Conservation (phyloP, 2,888 invertebrate genomes). For the Crioceris asparagi region DNA sequence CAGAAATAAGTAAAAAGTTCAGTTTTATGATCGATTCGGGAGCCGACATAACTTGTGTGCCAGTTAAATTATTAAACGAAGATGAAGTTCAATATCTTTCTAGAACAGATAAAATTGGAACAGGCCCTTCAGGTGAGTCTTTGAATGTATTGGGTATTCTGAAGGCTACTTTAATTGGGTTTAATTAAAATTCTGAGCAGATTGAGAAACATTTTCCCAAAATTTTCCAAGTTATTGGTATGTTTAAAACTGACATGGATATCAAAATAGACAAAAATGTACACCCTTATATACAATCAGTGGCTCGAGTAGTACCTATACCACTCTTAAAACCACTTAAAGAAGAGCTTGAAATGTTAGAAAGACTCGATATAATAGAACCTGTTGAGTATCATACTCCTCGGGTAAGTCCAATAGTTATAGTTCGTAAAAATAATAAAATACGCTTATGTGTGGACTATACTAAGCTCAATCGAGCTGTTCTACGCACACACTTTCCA, state of each 20-base stretch:
- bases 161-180: too few species aligned
- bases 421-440: slow-evolving; percentile 12
- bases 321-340: slow-evolving; percentile 17
- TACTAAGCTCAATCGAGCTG: slow-evolving; percentile 15
- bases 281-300: slow-evolving; percentile 12
- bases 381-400: slow-evolving; percentile 11
- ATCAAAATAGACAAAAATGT: slow-evolving; percentile 9
- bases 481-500: slow-evolving; percentile 19
- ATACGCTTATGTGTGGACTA: slow-evolving; percentile 16
- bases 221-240: slow-evolving; percentile 10
- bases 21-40: slow-evolving; percentile 7
- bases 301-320: slow-evolving; percentile 15
- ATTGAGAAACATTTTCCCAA: slow-evolving; percentile 9
- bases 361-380: slow-evolving; percentile 14
- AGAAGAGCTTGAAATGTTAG: slow-evolving; percentile 12
- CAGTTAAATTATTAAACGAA: too few species aligned
- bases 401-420: slow-evolving; percentile 15
- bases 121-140: too few species aligned
- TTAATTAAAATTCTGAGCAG: too few species aligned
- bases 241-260: slow-evolving; percentile 11
- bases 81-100: too few species aligned
- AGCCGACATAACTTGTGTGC: slow-evolving; percentile 6
- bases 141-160: too few species aligned
- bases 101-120: too few species aligned
- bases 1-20: slow-evolving; percentile 4